Conservation (phyloP, 2,888 invertebrate species). For the Limulus polyphemus region DNA sequence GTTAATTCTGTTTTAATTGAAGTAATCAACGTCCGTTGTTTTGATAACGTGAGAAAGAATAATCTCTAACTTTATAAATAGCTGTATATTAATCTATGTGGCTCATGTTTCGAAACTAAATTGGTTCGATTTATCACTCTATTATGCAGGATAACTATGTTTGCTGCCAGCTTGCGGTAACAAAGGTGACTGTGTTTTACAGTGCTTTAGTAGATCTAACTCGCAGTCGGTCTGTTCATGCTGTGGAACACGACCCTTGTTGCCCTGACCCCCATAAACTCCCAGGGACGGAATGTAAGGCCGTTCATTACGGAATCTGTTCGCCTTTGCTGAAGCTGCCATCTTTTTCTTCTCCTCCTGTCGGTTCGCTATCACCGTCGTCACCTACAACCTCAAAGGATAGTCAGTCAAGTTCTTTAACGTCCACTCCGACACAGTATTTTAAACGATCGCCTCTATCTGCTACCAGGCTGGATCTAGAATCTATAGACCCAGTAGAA, state of each 20-base stretch:
- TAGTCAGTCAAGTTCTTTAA: not conserved
- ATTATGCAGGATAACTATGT: conserved; percentile 22
- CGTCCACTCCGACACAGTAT: conserved; percentile 1
- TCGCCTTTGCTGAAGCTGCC: conserved; percentile 23
- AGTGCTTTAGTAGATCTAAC: conserved; percentile 23
- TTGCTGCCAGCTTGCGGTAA: conserved; percentile 18
- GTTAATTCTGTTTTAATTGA: too few relatives aligned
- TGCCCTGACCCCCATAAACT: conserved; percentile 22
- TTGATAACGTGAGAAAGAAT: too few relatives aligned
- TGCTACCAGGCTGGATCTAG: conserved; percentile 11
- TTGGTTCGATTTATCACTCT: not conserved
- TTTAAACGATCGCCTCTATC: conserved; percentile 1
- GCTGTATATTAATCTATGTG: too few relatives aligned
- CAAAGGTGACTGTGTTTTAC: conserved; percentile 17
- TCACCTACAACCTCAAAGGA: conserved; percentile 17
- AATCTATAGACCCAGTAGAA: conserved; percentile 16
- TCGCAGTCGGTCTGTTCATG: conserved; percentile 22
- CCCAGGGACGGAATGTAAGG: conserved; percentile 20
- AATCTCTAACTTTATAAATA: too few relatives aligned
- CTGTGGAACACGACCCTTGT: conserved; percentile 24
- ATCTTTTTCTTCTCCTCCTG: conserved; percentile 18
- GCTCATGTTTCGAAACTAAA: too few relatives aligned
- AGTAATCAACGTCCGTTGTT: too few relatives aligned
- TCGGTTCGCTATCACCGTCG: conserved; percentile 2
- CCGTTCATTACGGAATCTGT: conserved; percentile 24